phyloP scores from a whole-genome alignment of 2,113 vertebrate genomes.

The Corythaixoides concolor region DNA sequence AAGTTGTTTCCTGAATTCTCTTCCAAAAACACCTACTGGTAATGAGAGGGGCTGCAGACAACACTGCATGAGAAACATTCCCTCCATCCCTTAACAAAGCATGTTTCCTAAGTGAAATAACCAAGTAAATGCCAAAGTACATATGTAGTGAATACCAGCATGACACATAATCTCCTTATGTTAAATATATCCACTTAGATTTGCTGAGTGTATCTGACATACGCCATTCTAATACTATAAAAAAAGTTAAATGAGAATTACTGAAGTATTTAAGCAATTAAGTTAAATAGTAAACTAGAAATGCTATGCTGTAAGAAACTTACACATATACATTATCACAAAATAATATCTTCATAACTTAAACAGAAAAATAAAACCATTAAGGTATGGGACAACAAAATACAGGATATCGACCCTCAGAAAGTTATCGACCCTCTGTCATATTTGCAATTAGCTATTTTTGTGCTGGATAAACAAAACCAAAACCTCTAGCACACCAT shows the following conservation, averaged over 20 bases:
- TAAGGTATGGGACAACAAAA: background rate
- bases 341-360: background rate
- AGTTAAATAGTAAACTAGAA: background rate
- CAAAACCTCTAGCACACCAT: background rate
- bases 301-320: background rate
- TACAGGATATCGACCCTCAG: background rate
- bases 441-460: background rate
- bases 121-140: background rate
- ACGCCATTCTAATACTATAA: background rate
- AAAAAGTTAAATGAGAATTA: background rate
- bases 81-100: background rate
- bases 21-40: background rate
- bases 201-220: background rate
- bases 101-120: background rate
- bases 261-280: background rate
- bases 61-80: background rate
- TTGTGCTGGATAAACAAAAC: background rate
- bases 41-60: background rate
- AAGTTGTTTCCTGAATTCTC: background rate
- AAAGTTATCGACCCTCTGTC: too few relatives aligned
- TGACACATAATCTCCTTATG: background rate
- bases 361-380: background rate
- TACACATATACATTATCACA: background rate
- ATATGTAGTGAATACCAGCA: background rate
- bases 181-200: background rate